Conservation (phyloP, 2,113 vertebrate species). For the Dromas ardeola region DNA sequence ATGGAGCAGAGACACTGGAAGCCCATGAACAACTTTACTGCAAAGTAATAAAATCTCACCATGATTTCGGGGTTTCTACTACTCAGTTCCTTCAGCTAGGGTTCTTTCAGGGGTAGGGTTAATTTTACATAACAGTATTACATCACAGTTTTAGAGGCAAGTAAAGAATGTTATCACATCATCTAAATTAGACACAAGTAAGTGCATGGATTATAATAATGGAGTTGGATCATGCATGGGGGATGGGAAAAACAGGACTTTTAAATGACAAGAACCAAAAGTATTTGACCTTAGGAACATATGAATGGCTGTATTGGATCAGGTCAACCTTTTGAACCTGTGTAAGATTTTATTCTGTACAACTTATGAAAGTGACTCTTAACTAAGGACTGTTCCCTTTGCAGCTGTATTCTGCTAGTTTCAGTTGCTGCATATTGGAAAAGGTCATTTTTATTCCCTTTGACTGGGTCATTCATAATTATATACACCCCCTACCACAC, state of each 20-base stretch:
- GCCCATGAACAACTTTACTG: not conserved
- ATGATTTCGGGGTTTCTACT: not conserved
- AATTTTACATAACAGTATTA: not conserved
- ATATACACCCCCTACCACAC: fast-evolving
- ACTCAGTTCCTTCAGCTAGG: not conserved
- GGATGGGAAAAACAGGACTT: not conserved
- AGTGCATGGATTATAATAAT: not conserved
- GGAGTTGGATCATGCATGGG: fast-evolving
- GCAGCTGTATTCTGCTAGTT: not conserved
- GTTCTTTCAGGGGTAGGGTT: not conserved
- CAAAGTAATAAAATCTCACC: not conserved
- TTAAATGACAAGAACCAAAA: not conserved
- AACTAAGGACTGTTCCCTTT: not conserved
- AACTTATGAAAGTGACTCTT: not conserved
- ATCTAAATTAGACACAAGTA: not conserved
- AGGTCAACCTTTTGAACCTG: not conserved
- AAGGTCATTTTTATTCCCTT: not conserved
- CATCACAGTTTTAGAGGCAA: not conserved
- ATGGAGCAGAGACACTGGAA: not conserved
- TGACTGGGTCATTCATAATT: not conserved
- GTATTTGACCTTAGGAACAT: not conserved
- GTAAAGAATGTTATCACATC: not conserved
- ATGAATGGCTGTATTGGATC: not conserved
- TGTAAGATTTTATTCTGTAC: not conserved
- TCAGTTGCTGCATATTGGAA: not conserved